Evolutionary conservation across 2,113 vertebrate genomes (phyloP), one percentile per base, ranked within the genome.

Genomic region (Riparia riparia): DNA sequence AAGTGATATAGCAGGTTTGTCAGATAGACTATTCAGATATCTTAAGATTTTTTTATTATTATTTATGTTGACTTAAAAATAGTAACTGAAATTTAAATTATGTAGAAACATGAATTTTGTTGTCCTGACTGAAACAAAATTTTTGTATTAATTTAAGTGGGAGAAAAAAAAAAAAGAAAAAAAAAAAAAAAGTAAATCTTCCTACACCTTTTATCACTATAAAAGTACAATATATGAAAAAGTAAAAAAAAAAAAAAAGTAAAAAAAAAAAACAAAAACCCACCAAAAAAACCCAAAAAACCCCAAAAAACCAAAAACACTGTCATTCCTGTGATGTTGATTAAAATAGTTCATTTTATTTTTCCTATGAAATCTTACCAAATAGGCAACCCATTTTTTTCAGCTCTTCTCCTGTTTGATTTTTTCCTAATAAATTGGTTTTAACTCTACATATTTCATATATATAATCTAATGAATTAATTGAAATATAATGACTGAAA

Each of bases 301-400:
- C 1, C 3, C 37, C 37, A 37, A 37, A 37, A 37, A 37, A 37
- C 7, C 7, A 8, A 17, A 26, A 4, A 1, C 3, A 31, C 6
- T 41, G 6, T 37, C 13, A 45, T 3, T 63, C 1, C 5, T 11
- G 4, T 45, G 28, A 32, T 45, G 32, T 34, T 51, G 6, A 63
- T 34, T 86, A 68, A 76, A 86, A 54, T 25, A 25, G 21, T 12
- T 24, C 6, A 7, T 54, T 0, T 63, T 66, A 58, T 12, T 44
- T 65, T 73, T 69, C 21, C n/a, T 42, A 42, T 37, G 19, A 91
- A 56, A 56, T 76, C 17, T 64, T 34, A 51, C 8, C 41, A 77
- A 80, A 72, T 34, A 64, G 12, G 1, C 7, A 72, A 11, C 34
- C 11, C 0, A 16, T 80, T 93, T 50, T 69, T 18, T 89, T 77